phyloP scores from a whole-genome alignment of 2,888 invertebrate genomes.

The Tenthredo notha region DNA sequence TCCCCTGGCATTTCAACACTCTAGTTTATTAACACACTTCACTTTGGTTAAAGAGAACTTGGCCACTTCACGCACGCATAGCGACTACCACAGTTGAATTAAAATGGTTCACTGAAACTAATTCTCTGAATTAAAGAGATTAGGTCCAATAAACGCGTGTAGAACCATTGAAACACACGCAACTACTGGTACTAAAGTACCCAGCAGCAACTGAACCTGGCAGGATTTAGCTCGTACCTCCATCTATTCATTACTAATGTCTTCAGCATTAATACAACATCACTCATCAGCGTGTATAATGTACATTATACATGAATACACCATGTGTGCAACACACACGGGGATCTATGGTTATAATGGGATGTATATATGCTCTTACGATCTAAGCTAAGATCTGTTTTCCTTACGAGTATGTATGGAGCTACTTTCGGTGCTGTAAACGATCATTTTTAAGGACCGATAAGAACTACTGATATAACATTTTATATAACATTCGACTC shows the following conservation, averaged over 20 bases:
- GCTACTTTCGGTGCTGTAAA: not conserved
- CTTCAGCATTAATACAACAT: not conserved
- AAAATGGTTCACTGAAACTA: slow-evolving; percentile 75
- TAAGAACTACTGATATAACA: not conserved
- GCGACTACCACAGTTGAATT: slow-evolving; percentile 67
- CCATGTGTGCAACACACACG: not conserved
- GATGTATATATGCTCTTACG: not conserved
- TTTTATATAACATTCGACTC: not conserved
- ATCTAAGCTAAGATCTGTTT: slow-evolving; percentile 29
- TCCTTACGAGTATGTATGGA: not conserved
- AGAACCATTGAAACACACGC: slow-evolving; percentile 17
- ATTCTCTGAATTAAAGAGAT: slow-evolving; percentile 75
- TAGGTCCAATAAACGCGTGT: slow-evolving; percentile 73
- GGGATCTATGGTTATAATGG: not conserved
- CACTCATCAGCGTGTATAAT: not conserved
- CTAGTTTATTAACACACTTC: slow-evolving; percentile 40
- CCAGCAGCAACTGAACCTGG: not conserved
- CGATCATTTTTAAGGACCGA: slow-evolving; percentile 3
- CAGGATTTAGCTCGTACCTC: not conserved
- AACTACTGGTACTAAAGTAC: not conserved
- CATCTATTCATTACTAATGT: slow-evolving; percentile 16
- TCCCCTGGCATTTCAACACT: slow-evolving; percentile 42
- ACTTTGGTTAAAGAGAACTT: slow-evolving; percentile 37
- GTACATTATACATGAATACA: not conserved
- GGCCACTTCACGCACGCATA: slow-evolving; percentile 51